phyloP scores from a whole-genome alignment of 2,797 vertebrate species.

The Epinephelus awoara region DNA sequence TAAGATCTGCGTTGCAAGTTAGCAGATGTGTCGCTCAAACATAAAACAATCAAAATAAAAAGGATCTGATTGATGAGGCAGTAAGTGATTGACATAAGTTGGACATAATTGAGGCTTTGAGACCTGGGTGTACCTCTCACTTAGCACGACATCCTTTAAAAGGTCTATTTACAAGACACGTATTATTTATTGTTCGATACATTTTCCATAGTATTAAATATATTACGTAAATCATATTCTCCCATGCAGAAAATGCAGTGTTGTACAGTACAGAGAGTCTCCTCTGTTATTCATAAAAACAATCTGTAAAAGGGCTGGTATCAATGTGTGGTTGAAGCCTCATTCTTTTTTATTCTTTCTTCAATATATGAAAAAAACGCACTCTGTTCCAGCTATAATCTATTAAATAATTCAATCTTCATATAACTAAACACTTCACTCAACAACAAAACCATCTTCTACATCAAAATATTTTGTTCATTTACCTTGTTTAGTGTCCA shows the following conservation, averaged over 20 bases:
- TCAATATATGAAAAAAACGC: conserved; percentile 9
- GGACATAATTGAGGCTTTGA: conserved; percentile 7
- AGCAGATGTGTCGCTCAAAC: conserved; percentile 15
- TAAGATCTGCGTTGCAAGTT: conserved; percentile 16
- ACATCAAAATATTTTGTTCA: conserved; percentile 28
- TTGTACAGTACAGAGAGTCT: conserved; percentile 35
- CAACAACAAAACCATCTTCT: conserved; percentile 21
- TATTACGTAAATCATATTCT: conserved; percentile 59
- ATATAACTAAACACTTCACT: conserved; percentile 41
- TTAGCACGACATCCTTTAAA: conserved; percentile 53
- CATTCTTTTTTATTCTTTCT: background rate
- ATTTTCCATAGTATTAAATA: conserved; percentile 57
- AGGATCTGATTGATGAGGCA: conserved; percentile 39
- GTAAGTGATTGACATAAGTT: conserved; percentile 45
- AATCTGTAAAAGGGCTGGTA: conserved; percentile 60
- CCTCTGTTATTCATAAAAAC: conserved; percentile 51
- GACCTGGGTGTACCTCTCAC: conserved; percentile 28
- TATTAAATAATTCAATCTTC: conserved; percentile 48
- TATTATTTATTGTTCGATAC: conserved; percentile 52
- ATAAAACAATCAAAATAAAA: conserved; percentile 35
- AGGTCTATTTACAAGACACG: conserved; percentile 57
- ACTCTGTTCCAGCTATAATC: conserved; percentile 19
- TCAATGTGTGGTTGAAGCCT: conserved; percentile 23
- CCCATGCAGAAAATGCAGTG: conserved; percentile 64
- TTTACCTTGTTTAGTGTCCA: conserved; percentile 71